Percentiles rank a stretch among this genome's conserved stretches.
Evolutionary conservation across 1,140 invertebrate species (phyloP).

Genomic region (Micrasema longulum): DNA sequence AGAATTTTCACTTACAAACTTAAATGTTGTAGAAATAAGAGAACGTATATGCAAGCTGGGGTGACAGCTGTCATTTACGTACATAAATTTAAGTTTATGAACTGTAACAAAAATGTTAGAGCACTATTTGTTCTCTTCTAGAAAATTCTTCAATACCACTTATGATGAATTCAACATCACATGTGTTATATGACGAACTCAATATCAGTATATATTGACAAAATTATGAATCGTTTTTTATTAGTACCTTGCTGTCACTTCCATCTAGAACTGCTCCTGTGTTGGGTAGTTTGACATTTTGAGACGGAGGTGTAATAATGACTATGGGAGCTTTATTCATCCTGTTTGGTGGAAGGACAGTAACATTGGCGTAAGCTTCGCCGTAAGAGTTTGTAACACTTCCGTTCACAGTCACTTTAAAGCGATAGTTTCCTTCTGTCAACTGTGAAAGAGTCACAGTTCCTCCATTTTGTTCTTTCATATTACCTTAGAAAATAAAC

Average conservation of each 20-base stretch:
- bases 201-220: too few species aligned
- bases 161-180: too few species aligned
- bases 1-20: too few species aligned
- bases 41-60: too few species aligned
- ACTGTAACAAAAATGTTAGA: too few species aligned
- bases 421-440: constrained; percentile 88
- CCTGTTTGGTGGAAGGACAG: constrained; percentile 88
- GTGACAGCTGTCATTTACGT: too few species aligned
- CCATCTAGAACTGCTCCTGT: constrained; percentile 91
- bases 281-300: constrained; percentile 90
- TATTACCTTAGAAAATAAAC: constrained; percentile 70
- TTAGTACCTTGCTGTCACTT: constrained; percentile 66
- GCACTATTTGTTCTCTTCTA: too few species aligned
- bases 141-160: too few species aligned
- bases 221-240: too few species aligned
- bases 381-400: constrained; percentile 80
- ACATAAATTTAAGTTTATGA: too few species aligned
- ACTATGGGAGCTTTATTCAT: constrained; percentile 88
- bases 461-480: constrained; percentile 87
- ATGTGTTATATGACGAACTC: too few species aligned
- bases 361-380: constrained; percentile 90
- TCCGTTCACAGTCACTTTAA: constrained; percentile 85
- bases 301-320: constrained; percentile 84
- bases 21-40: too few species aligned
- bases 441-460: constrained; percentile 82